Conservation (phyloP, 2,797 vertebrate genomes). For the Enoplosus armatus region DNA sequence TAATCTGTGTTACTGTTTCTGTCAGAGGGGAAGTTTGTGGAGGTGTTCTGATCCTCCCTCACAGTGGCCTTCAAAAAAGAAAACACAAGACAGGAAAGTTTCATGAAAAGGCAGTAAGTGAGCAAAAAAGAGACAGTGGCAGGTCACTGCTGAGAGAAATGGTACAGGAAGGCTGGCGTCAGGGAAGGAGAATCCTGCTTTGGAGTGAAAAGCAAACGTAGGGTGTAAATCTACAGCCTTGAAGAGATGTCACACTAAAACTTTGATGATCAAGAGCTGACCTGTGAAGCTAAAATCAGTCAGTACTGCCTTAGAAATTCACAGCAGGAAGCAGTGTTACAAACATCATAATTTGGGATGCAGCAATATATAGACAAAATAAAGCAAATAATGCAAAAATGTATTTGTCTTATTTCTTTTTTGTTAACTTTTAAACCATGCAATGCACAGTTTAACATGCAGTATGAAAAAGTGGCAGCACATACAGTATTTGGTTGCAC, state of each 20-base stretch:
- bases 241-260: not conserved
- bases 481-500: not conserved
- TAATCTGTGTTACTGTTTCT: conserved; percentile 53
- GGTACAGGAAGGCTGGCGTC: conserved; percentile 15
- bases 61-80: no score
- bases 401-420: not conserved
- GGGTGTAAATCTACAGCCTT: not conserved
- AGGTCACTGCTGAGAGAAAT: not conserved
- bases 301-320: not conserved
- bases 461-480: not conserved
- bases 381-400: not conserved
- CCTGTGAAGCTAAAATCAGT: not conserved
- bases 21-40: conserved; percentile 49
- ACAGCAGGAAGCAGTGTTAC: not conserved
- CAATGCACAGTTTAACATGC: not conserved
- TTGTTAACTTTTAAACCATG: not conserved
- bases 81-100: no score
- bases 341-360: not conserved
- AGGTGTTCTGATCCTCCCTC: conserved; percentile 53
- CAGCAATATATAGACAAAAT: not conserved
- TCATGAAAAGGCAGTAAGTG: no score
- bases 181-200: conserved; percentile 7
- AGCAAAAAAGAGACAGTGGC: no score
- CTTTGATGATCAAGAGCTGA: not conserved
- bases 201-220: not conserved